phyloP scores from a whole-genome alignment of 2,888 invertebrate species.

The Eupithecia tripunctaria region DNA sequence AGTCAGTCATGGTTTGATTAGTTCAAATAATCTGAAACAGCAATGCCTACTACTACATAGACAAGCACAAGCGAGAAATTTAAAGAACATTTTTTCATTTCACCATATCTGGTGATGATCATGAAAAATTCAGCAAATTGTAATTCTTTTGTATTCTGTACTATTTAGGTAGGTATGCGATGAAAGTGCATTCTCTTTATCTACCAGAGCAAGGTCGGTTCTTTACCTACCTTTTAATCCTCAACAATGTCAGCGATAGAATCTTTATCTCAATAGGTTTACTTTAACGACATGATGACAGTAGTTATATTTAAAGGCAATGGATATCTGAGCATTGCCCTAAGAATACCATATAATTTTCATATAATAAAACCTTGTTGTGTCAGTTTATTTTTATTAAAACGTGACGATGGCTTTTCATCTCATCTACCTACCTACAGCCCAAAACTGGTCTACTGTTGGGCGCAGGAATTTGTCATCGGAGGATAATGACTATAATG shows the following conservation, averaged over 20 bases:
- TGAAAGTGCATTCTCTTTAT: neutral
- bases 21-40: neutral
- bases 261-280: neutral
- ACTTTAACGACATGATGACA: neutral
- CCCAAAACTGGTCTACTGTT: neutral
- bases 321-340: too few species aligned
- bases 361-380: neutral
- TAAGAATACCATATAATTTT: too few species aligned
- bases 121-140: neutral
- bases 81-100: too few species aligned
- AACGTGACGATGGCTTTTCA: neutral
- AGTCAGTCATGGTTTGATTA: constrained; percentile 49
- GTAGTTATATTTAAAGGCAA: neutral
- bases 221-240: neutral
- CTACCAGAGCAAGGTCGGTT: neutral
- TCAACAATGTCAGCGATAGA: neutral
- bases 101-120: neutral
- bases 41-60: neutral
- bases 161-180: neutral
- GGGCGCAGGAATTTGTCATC: neutral
- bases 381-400: neutral
- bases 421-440: neutral
- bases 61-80: neutral
- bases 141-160: neutral
- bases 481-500: neutral